Evolutionary conservation across 92 coral and sea anemone genomes (phyloP).

Genomic region (Galaxea fascicularis): DNA sequence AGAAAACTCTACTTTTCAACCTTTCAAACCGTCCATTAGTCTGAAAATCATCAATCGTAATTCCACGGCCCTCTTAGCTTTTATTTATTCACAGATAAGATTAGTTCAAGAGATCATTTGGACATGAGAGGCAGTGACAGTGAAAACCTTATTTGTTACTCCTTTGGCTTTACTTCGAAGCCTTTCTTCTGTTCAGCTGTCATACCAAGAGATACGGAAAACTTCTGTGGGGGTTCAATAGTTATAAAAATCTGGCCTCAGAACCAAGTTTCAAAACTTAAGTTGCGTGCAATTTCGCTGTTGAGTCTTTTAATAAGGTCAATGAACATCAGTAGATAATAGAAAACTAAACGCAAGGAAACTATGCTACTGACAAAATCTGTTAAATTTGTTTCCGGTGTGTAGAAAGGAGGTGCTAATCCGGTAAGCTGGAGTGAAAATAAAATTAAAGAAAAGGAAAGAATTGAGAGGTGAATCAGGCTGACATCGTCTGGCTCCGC

Average conservation of each 20-base stretch:
- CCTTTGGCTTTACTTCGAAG: background rate
- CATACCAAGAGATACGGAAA: background rate
- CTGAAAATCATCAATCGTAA: background rate
- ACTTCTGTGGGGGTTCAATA: too few relatives aligned
- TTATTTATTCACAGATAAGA: background rate
- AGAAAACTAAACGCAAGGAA: background rate
- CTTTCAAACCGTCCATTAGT: background rate
- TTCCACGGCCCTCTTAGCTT: background rate
- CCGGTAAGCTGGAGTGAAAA: background rate
- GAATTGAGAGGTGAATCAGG: background rate
- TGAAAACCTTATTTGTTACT: background rate
- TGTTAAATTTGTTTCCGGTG: background rate
- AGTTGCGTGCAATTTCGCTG: slow-evolving; percentile 17
- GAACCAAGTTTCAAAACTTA: too few relatives aligned
- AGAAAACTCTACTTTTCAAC: background rate
- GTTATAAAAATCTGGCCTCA: too few relatives aligned
- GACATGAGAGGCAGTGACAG: background rate
- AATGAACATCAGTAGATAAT: background rate
- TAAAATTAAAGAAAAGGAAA: background rate
- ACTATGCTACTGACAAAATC: too few relatives aligned
- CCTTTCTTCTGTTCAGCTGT: background rate
- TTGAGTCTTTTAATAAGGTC: background rate
- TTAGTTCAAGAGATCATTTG: too few relatives aligned
- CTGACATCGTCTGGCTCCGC: too few relatives aligned
- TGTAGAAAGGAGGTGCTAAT: background rate